phyloP scores from a whole-genome alignment of 2,888 invertebrate genomes.

The Trachelus troglodyta region DNA sequence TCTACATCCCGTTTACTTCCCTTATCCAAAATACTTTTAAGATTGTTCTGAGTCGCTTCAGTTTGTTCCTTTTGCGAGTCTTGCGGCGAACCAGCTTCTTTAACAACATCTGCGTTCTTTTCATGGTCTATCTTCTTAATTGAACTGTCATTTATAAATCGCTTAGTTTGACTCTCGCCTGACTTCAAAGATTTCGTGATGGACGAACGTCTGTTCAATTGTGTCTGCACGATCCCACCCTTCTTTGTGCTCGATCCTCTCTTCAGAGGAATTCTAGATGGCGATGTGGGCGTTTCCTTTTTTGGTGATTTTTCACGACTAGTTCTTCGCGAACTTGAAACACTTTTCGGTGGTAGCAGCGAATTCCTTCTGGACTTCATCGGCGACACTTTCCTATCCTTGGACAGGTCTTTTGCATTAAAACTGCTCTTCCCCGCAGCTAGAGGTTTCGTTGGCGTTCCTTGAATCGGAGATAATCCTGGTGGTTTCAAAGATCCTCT shows the following conservation, averaged over 20 bases:
- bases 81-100: background rate
- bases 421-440: constrained; percentile 1
- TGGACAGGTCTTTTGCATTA: background rate
- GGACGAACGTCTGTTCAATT: background rate
- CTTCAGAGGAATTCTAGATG: constrained; percentile 58
- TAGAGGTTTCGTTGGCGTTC: constrained; percentile 53
- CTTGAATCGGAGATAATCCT: constrained; percentile 56
- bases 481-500: constrained; percentile 30
- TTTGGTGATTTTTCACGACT: constrained; percentile 24
- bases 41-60: background rate
- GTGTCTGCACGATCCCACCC: background rate
- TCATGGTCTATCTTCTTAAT: background rate
- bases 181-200: background rate
- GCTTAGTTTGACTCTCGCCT: background rate
- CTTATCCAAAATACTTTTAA: background rate
- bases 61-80: background rate
- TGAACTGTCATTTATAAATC: background rate
- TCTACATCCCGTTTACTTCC: constrained; percentile 10
- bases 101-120: background rate
- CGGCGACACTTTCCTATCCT: constrained; percentile 16
- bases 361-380: constrained; percentile 31
- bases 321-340: constrained; percentile 21
- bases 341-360: constrained; percentile 32
- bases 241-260: constrained; percentile 19
- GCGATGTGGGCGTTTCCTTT: constrained; percentile 41